phyloP scores from a whole-genome alignment of 2,888 invertebrate genomes.

The Bembecia ichneumoniformis region DNA sequence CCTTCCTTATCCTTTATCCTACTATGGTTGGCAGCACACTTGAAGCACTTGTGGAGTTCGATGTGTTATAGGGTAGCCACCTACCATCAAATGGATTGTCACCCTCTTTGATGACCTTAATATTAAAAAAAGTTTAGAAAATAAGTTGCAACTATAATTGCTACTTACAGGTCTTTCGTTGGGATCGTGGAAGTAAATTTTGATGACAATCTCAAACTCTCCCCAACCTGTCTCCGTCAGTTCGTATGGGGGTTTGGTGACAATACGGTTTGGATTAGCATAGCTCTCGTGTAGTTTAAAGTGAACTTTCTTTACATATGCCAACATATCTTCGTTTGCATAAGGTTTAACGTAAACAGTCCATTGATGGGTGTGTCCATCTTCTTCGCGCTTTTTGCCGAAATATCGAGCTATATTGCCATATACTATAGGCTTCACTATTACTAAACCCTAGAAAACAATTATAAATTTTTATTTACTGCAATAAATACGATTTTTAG shows the following conservation, averaged over 20 bases:
- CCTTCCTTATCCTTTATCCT: no score
- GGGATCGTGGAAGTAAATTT: conserved; percentile 96
- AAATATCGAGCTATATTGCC: conserved; percentile 97
- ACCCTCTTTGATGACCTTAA: no score
- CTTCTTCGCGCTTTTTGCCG: conserved; percentile 96
- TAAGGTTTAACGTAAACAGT: conserved; percentile 97
- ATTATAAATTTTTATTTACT: background rate
- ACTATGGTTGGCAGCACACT: no score
- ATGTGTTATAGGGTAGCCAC: no score
- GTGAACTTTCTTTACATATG: conserved; percentile 94
- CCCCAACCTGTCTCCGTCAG: conserved; percentile 99
- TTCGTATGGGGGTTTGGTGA: conserved; percentile 96
- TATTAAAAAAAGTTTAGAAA: no score
- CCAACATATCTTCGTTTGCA: conserved; percentile 92
- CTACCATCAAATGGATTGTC: no score
- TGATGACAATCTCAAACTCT: conserved; percentile 98
- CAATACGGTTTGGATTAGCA: conserved; percentile 91
- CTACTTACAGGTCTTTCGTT: conserved; percentile 90
- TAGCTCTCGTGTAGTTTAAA: conserved; percentile 99
- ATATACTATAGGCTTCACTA: conserved; percentile 96
- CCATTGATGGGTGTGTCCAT: conserved; percentile 99
- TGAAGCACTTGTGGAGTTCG: no score
- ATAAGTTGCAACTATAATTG: background rate
- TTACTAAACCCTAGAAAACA: conserved; percentile 79
- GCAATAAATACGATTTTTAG: no score